Percentiles rank a stretch among this genome's conserved stretches.
These are phyloP conservation scores for Zaprionus bogoriensis DNA, from an alignment of 2,888 invertebrate species.

Conservation along the genomic window DNA sequence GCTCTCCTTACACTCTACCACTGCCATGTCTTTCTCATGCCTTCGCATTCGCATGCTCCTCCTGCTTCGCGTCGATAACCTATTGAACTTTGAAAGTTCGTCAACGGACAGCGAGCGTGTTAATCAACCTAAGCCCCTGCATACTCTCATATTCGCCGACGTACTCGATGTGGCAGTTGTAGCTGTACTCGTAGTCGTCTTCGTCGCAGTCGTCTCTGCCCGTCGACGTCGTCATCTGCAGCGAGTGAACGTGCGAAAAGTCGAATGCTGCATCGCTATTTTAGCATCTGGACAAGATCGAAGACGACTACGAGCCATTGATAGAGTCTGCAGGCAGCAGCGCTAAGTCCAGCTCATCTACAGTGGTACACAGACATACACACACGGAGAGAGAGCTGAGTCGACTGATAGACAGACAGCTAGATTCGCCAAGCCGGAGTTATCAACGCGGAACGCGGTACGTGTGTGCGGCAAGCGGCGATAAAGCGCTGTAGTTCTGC, in stretches of 20 bases:
- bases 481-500: slow-evolving; percentile 12
- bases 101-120: slow-evolving; percentile 55
- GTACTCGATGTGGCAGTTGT: not conserved
- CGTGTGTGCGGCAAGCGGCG: slow-evolving; percentile 17
- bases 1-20: not conserved
- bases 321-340: slow-evolving; percentile 33
- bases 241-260: no score
- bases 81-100: slow-evolving; percentile 68
- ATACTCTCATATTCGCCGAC: not conserved
- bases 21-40: slow-evolving; percentile 4
- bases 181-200: not conserved
- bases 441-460: slow-evolving; percentile 28
- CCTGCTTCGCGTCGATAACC: slow-evolving; percentile 52
- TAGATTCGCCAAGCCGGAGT: slow-evolving; percentile 20
- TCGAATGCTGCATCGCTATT: no score
- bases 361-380: not conserved
- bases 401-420: slow-evolving; percentile 23
- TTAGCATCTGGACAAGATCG: no score
- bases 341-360: slow-evolving; percentile 1
- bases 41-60: slow-evolving; percentile 26
- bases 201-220: slow-evolving; percentile 49
- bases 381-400: not conserved
- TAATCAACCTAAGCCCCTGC: slow-evolving; percentile 50
- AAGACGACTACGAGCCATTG: slow-evolving; percentile 38
- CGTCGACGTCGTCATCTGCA: no score